A percentile compares a stretch with the other conserved stretches of the same genome.
phyloP scores from a whole-genome alignment of 2,797 vertebrate genomes.

The Lepidocolaptes lacrymiger region DNA sequence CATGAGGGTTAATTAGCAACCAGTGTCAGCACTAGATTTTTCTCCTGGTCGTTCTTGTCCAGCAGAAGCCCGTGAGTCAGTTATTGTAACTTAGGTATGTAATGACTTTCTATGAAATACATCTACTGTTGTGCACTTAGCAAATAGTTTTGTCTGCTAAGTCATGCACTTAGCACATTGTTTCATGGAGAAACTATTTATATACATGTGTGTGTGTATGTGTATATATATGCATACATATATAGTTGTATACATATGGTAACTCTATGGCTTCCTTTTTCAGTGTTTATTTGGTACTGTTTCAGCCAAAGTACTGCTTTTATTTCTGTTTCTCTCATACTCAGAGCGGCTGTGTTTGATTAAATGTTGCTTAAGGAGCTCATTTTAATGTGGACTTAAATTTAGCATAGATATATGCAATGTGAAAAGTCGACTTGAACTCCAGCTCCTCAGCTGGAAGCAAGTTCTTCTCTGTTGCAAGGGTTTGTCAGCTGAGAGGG shows the following conservation, averaged over 20 bases:
- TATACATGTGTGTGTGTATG: neutral
- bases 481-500: neutral
- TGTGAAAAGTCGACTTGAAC: neutral
- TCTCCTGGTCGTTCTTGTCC: conserved; percentile 18
- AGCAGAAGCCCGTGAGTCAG: neutral
- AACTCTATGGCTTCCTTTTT: neutral
- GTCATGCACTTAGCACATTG: neutral
- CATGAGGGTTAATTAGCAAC: neutral
- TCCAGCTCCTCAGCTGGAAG: neutral
- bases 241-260: neutral
- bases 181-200: neutral
- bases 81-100: neutral
- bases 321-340: neutral
- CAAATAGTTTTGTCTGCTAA: neutral
- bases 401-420: neutral
- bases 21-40: neutral
- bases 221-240: too few relatives aligned
- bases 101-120: neutral
- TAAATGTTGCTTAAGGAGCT: neutral
- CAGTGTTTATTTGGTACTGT: neutral
- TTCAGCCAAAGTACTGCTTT: neutral
- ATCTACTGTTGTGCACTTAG: neutral
- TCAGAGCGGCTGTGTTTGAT: neutral
- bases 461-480: neutral
- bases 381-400: conserved; percentile 3